These are phyloP conservation scores for Cotesia typhae DNA, from an alignment of 1,140 invertebrate genomes.

Conservation along the genomic window DNA sequence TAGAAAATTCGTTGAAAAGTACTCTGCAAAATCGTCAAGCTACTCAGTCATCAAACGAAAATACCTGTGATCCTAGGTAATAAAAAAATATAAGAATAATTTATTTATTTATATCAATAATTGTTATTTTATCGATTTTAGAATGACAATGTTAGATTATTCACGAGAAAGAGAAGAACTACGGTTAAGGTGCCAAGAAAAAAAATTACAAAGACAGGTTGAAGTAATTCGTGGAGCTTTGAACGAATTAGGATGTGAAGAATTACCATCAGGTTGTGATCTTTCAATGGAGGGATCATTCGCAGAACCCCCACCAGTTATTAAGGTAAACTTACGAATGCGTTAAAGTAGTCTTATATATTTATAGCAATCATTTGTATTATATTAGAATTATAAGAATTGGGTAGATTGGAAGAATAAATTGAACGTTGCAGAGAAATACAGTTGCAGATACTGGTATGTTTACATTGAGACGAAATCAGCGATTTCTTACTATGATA, in stretches of 20 bases:
- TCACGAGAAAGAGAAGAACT: slow-evolving; percentile 67
- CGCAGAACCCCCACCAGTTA: slow-evolving; percentile 54
- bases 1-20: slow-evolving; percentile 70
- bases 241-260: slow-evolving; percentile 84
- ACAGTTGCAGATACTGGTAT: slow-evolving; percentile 58
- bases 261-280: slow-evolving; percentile 85
- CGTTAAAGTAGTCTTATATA: slow-evolving; percentile 5
- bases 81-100: slow-evolving; percentile 14
- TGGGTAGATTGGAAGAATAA: slow-evolving; percentile 14
- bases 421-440: slow-evolving; percentile 56
- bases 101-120: slow-evolving; percentile 8
- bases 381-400: slow-evolving; percentile 12
- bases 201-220: slow-evolving; percentile 80
- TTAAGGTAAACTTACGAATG: slow-evolving; percentile 48
- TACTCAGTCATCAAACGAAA: slow-evolving; percentile 51
- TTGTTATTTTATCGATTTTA: slow-evolving; percentile 14
- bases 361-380: neutral
- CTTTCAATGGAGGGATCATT: slow-evolving; percentile 70
- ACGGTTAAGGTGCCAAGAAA: slow-evolving; percentile 78
- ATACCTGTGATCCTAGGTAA: slow-evolving; percentile 57
- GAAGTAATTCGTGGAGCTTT: slow-evolving; percentile 85
- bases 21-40: slow-evolving; percentile 58
- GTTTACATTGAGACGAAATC: slow-evolving; percentile 61
- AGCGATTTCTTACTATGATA: slow-evolving; percentile 58
- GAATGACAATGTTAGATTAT: slow-evolving; percentile 53